These are phyloP conservation scores for Spilosoma lubricipeda DNA, from an alignment of 2,888 invertebrate species.

Conservation along the genomic window DNA sequence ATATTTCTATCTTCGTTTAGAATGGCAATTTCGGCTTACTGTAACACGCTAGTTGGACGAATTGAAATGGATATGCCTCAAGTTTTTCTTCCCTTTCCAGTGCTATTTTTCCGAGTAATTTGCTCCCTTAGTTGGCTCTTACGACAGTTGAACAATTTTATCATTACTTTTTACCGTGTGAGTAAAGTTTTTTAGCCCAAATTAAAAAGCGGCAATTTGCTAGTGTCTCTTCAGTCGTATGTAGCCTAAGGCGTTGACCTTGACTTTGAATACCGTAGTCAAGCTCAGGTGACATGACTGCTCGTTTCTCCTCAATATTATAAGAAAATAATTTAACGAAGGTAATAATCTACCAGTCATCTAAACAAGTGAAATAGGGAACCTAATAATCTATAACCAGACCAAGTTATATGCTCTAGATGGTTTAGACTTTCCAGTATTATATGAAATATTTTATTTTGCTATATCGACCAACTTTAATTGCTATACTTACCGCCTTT, in stretches of 20 bases:
- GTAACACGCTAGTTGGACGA: too few relatives aligned
- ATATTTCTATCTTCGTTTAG: too few relatives aligned
- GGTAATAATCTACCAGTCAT: too few relatives aligned
- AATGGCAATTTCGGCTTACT: too few relatives aligned
- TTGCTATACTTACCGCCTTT: conserved; percentile 71
- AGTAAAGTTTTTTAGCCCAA: neutral
- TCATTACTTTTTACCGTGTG: neutral
- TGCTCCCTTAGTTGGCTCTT: too few relatives aligned
- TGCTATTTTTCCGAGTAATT: too few relatives aligned
- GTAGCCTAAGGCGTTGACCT: too few relatives aligned
- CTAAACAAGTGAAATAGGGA: neutral
- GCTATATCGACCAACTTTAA: neutral
- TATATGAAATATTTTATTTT: neutral
- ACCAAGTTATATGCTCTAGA: neutral
- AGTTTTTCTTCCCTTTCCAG: too few relatives aligned
- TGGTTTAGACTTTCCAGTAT: neutral
- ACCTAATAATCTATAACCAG: neutral
- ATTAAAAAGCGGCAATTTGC: neutral
- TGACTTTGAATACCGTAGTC: too few relatives aligned
- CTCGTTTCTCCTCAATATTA: neutral
- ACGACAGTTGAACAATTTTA: neutral
- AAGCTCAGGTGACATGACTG: neutral
- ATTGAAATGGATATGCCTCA: too few relatives aligned
- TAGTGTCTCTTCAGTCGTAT: too few relatives aligned
- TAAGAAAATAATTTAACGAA: too few relatives aligned